A percentile compares a stretch with the other conserved stretches of the same genome.
Conservation (phyloP, 1,140 invertebrate species). For the Rhysida immarginata region DNA sequence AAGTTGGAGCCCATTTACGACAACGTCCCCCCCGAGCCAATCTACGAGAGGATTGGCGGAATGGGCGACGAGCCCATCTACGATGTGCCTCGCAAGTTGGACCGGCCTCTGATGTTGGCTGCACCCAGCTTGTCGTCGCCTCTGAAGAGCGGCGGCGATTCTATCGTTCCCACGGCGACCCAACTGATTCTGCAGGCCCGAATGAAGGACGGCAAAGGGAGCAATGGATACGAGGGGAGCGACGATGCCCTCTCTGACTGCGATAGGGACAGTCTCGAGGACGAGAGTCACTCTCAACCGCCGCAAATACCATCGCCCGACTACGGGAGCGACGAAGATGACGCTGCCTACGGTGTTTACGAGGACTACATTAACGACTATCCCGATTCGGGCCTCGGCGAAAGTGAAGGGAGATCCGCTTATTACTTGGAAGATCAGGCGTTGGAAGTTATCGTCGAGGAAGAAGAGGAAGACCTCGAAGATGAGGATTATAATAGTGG, state of each 20-base stretch:
- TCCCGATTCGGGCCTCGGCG: conserved; percentile 8
- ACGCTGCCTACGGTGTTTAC: conserved; percentile 9
- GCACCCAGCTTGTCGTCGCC: no score
- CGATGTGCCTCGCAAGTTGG: background rate
- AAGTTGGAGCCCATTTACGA: conserved; percentile 1
- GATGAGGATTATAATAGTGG: conserved; percentile 13
- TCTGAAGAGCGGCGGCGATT: background rate
- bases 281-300: background rate
- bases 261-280: conserved; percentile 1
- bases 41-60: background rate
- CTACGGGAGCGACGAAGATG: conserved; percentile 13
- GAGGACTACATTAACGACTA: conserved; percentile 9
- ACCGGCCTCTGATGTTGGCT: no score
- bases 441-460: background rate
- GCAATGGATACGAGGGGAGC: background rate
- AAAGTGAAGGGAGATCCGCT: conserved; percentile 10
- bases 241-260: background rate
- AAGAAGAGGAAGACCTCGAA: conserved; percentile 16
- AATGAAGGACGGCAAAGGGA: background rate
- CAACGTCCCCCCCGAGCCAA: background rate
- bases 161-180: background rate
- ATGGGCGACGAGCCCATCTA: background rate
- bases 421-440: conserved; percentile 11
- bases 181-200: background rate
- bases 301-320: conserved; percentile 16